Conservation (phyloP, 2,113 vertebrate genomes). For the Thryonomys swinderianus region DNA sequence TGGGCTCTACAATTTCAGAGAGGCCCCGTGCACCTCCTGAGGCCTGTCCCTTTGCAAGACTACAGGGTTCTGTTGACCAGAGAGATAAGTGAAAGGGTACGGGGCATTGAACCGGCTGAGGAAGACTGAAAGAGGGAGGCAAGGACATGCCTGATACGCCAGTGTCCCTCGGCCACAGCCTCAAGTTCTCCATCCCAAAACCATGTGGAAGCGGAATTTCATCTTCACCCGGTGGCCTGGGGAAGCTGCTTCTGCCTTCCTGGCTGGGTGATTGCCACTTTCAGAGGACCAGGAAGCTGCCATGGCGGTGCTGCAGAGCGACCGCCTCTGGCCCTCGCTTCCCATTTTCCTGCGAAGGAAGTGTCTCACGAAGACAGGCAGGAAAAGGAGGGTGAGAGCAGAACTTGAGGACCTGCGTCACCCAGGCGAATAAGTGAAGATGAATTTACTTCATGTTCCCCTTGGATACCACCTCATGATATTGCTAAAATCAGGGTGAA, state of each 20-base stretch:
- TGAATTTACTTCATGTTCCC: neutral
- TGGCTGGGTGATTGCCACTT: neutral
- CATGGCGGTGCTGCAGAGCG: accelerated
- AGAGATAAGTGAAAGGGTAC: neutral
- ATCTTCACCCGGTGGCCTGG: neutral
- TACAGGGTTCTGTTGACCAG: neutral
- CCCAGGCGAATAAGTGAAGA: neutral
- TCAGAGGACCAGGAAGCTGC: neutral
- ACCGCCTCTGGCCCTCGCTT: neutral
- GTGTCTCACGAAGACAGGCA: neutral
- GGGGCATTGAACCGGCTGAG: neutral
- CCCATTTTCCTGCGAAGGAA: neutral
- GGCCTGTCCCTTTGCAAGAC: constrained; percentile 5
- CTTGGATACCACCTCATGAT: neutral
- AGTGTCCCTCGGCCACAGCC: neutral
- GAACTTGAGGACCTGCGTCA: neutral
- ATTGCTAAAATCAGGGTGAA: neutral
- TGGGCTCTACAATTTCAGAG: neutral
- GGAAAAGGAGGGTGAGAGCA: accelerated
- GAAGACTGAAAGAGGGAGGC: neutral
- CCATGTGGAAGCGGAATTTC: accelerated
- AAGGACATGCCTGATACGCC: neutral
- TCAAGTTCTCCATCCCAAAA: neutral
- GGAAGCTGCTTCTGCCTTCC: neutral
- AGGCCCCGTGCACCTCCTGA: neutral